Conservation (phyloP, 2,888 invertebrate genomes). For the Yponomeuta plumbellus region DNA sequence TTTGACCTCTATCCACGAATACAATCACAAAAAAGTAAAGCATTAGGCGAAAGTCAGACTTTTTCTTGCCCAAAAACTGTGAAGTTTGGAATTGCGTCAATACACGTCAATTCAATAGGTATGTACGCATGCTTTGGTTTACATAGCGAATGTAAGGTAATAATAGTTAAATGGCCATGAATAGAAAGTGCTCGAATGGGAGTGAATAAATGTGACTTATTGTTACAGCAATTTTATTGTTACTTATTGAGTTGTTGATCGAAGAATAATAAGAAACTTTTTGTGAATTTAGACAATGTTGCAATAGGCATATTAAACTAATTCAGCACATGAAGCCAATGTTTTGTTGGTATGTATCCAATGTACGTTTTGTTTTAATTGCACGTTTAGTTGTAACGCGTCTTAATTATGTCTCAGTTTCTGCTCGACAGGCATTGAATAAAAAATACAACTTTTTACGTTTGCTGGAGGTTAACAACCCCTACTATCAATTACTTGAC, state of each 20-base stretch:
- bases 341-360: no score
- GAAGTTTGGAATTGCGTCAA: not conserved
- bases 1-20: conserved; percentile 1
- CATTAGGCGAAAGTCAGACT: conserved; percentile 4
- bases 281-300: not conserved
- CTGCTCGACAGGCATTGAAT: no score
- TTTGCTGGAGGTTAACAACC: no score
- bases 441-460: no score
- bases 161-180: not conserved
- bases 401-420: no score
- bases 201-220: not conserved
- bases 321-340: not conserved
- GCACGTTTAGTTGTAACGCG: no score
- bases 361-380: no score
- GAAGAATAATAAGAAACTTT: not conserved
- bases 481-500: no score
- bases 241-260: not conserved
- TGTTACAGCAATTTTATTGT: not conserved
- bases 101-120: not conserved
- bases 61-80: conserved; percentile 9
- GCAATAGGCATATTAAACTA: not conserved
- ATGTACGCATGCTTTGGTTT: not conserved
- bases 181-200: conserved; percentile 3
- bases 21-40: conserved; percentile 1
- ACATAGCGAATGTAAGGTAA: conserved; percentile 12